Evolutionary conservation across 1,140 invertebrate genomes (phyloP).

Genomic region (Drosophila carrolli): DNA sequence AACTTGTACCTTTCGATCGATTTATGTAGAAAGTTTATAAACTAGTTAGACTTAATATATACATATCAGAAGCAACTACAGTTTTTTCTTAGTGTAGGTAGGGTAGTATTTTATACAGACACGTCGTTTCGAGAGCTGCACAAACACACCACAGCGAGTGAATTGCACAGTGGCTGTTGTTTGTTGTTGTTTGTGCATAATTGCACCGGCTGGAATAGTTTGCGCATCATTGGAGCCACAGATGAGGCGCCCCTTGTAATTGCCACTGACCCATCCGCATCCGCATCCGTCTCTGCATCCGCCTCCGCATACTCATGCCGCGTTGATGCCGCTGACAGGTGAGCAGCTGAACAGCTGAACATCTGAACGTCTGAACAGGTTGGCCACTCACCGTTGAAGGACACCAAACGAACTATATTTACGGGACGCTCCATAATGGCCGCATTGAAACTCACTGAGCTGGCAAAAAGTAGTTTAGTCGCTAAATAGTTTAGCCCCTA

Average conservation of each 20-base stretch:
- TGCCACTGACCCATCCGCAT: constrained; percentile 28
- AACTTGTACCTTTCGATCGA: too few species aligned
- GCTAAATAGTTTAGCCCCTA: constrained; percentile 52
- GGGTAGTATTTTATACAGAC: constrained; percentile 16
- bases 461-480: constrained; percentile 79
- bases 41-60: too few species aligned
- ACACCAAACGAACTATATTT: constrained; percentile 44
- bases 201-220: constrained; percentile 37
- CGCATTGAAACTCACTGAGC: constrained; percentile 72
- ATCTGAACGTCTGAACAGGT: constrained; percentile 8
- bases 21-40: too few species aligned
- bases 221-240: constrained; percentile 47
- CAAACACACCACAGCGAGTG: constrained; percentile 22
- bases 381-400: constrained; percentile 52
- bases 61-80: too few species aligned
- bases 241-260: constrained; percentile 36
- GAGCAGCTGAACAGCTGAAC: constrained; percentile 1
- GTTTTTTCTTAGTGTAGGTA: background rate
- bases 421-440: constrained; percentile 57
- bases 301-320: background rate
- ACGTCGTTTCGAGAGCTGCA: constrained; percentile 35
- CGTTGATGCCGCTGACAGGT: constrained; percentile 11
- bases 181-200: constrained; percentile 28
- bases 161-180: constrained; percentile 27
- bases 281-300: background rate